Percentiles rank a stretch among this genome's conserved stretches.
These are phyloP conservation scores for Nymphalis urticae DNA, from an alignment of 2,888 invertebrate genomes.

Conservation along the genomic window DNA sequence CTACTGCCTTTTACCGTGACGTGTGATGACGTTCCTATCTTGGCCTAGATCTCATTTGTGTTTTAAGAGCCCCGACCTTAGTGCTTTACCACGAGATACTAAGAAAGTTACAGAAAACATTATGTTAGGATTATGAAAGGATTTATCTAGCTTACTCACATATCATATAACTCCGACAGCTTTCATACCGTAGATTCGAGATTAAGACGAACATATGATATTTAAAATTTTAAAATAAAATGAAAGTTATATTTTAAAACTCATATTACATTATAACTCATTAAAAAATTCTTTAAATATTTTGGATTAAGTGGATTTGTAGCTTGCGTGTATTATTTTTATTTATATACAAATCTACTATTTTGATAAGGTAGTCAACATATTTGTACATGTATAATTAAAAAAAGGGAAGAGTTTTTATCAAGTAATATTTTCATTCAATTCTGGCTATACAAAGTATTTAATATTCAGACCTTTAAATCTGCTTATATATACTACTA, in stretches of 20 bases:
- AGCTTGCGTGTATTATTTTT: neutral
- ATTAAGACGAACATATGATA: slow-evolving; percentile 2
- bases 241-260: slow-evolving; percentile 7
- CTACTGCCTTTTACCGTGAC: slow-evolving; percentile 59
- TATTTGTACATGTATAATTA: no score
- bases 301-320: neutral
- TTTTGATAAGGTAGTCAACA: no score
- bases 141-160: slow-evolving; percentile 11
- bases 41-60: slow-evolving; percentile 65
- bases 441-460: no score
- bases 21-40: slow-evolving; percentile 73
- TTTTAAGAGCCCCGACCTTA: slow-evolving; percentile 35
- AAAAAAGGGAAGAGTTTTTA: no score
- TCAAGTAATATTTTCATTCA: no score
- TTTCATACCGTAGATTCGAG: neutral
- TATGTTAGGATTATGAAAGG: slow-evolving; percentile 29
- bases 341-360: neutral
- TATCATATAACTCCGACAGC: slow-evolving; percentile 4
- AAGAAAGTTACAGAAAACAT: slow-evolving; percentile 34
- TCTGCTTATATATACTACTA: no score
- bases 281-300: neutral
- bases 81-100: slow-evolving; percentile 29
- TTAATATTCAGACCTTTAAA: no score
- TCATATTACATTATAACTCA: neutral
- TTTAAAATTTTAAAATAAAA: slow-evolving; percentile 14